Conservation (phyloP, 2,888 invertebrate genomes). For the Hypomecis atomaria region DNA sequence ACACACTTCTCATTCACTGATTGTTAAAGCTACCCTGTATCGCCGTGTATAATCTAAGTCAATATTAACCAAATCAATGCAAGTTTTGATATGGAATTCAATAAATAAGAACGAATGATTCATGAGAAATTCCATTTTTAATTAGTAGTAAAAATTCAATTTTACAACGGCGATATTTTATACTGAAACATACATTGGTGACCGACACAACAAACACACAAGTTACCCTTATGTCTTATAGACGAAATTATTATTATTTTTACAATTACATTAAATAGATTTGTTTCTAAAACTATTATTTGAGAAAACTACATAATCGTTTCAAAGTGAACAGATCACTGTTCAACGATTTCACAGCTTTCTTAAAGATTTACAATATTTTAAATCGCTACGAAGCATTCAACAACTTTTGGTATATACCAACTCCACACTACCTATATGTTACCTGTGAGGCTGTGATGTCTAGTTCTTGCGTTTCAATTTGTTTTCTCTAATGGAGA, state of each 20-base stretch:
- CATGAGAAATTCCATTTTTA: too few relatives aligned
- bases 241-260: constrained; percentile 39
- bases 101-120: too few relatives aligned
- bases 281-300: constrained; percentile 10
- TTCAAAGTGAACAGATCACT: background rate
- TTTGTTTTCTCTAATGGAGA: too few relatives aligned
- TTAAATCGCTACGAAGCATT: constrained; percentile 39
- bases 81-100: too few relatives aligned
- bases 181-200: background rate
- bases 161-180: background rate
- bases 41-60: too few relatives aligned
- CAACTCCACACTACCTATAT: background rate
- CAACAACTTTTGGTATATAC: constrained; percentile 57
- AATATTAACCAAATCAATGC: too few relatives aligned
- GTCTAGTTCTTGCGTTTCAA: background rate
- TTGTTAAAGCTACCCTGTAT: too few relatives aligned
- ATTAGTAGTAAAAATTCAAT: background rate
- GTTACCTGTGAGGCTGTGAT: background rate
- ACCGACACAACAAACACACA: constrained; percentile 22
- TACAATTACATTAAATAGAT: constrained; percentile 11
- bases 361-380: background rate
- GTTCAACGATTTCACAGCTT: background rate
- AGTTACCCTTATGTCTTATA: constrained; percentile 37
- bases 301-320: constrained; percentile 5
- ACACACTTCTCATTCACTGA: too few relatives aligned